Evolutionary conservation across 92 coral and sea anemone species (phyloP).

Genomic region (Isaurus tuberculatus): DNA sequence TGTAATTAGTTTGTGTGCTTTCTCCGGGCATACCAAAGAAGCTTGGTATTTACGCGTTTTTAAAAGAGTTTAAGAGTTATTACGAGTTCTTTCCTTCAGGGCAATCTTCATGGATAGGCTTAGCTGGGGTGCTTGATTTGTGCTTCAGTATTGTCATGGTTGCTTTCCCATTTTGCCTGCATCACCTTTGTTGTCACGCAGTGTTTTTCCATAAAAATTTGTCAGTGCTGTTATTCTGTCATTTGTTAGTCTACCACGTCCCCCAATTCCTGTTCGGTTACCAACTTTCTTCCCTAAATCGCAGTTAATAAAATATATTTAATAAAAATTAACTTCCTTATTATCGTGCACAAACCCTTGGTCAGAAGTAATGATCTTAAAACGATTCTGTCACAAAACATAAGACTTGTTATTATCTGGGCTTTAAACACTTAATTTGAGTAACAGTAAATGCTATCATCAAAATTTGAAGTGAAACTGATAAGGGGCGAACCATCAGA

Average conservation of each 20-base stretch:
- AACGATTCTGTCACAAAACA: too few species aligned
- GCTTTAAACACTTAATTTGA: background rate
- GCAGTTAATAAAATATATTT: background rate
- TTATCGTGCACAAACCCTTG: background rate
- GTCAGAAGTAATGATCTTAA: background rate
- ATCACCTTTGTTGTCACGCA: slow-evolving; percentile 42
- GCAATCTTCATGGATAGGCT: slow-evolving; percentile 68
- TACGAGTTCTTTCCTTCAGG: slow-evolving; percentile 58
- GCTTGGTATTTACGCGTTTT: slow-evolving; percentile 63
- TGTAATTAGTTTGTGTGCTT: slow-evolving; percentile 49
- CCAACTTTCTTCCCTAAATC: slow-evolving; percentile 12
- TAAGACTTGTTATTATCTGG: too few species aligned
- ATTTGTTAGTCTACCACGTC: background rate
- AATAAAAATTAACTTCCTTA: background rate
- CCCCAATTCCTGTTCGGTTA: slow-evolving; percentile 23
- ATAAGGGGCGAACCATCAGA: too few species aligned
- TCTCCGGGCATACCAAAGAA: slow-evolving; percentile 45
- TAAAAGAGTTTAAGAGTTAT: too few species aligned
- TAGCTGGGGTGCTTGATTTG: slow-evolving; percentile 59
- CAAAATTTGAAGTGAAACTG: background rate
- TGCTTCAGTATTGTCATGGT: slow-evolving; percentile 69
- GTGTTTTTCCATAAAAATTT: slow-evolving; percentile 37
- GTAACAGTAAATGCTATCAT: background rate
- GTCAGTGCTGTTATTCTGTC: slow-evolving; percentile 33
- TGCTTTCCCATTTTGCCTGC: slow-evolving; percentile 63